Conservation (phyloP, 2,797 vertebrate genomes). For the Mus minutoides region DNA sequence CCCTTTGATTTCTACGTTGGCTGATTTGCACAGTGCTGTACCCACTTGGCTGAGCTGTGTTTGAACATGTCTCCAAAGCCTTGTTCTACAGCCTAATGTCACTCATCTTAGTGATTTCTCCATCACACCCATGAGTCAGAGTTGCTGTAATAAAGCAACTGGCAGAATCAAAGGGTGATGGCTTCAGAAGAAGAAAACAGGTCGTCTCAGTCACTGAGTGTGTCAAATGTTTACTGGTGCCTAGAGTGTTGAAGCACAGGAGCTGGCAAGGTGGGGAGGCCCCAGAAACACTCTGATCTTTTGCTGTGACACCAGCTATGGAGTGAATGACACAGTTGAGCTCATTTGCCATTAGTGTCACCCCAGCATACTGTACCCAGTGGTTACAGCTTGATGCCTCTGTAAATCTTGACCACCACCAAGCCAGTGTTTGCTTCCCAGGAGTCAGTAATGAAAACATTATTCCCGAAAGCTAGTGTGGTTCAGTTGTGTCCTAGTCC, state of each 20-base stretch:
- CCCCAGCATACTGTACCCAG: fast-evolving
- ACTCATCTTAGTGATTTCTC: neutral
- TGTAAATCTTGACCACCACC: neutral
- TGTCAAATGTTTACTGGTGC: neutral
- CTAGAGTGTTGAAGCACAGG: neutral
- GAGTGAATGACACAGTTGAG: neutral
- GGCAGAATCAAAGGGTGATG: neutral
- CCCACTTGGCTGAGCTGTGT: neutral
- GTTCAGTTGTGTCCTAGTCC: neutral
- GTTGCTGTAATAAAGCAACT: neutral
- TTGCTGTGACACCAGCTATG: neutral
- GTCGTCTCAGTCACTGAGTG: neutral
- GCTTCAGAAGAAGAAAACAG: neutral
- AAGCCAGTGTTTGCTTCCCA: fast-evolving
- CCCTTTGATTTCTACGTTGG: fast-evolving
- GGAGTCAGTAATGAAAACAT: neutral
- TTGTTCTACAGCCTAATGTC: fast-evolving
- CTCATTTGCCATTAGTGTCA: neutral
- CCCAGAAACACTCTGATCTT: neutral
- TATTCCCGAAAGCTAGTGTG: neutral
- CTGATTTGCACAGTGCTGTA: fast-evolving
- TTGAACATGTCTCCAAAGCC: neutral
- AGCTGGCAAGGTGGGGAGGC: neutral
- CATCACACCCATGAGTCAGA: neutral
- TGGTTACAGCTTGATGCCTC: fast-evolving